phyloP scores from a whole-genome alignment of 2,113 vertebrate species.

The Hemichromis elongatus region DNA sequence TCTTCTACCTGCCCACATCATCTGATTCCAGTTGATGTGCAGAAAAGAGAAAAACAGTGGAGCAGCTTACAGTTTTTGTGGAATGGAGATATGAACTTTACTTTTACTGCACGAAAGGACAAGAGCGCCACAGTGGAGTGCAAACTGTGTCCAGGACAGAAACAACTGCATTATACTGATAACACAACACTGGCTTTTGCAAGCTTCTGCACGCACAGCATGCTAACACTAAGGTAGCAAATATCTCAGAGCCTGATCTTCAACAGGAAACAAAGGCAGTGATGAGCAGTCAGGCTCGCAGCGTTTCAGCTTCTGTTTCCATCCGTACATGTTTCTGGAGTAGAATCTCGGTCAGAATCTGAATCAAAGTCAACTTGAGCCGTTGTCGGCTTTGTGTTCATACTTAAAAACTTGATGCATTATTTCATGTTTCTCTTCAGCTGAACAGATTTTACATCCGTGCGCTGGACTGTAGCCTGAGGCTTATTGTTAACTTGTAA shows the following conservation, averaged over 20 bases:
- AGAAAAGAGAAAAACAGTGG: background rate
- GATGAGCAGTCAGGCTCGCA: background rate
- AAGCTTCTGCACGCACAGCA: background rate
- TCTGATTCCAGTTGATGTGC: background rate
- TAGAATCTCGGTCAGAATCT: background rate
- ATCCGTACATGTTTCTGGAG: no score
- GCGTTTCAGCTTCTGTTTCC: background rate
- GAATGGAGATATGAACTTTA: background rate
- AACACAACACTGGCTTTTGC: background rate
- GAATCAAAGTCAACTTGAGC: background rate
- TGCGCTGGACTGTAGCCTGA: rapidly evolving
- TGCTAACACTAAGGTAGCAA: background rate
- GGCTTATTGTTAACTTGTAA: background rate
- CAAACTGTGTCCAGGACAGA: background rate
- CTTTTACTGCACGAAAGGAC: background rate
- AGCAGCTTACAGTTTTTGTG: background rate
- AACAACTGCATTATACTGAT: background rate
- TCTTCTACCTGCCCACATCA: background rate
- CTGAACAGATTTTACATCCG: background rate
- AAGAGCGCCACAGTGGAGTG: background rate
- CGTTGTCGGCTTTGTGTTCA: background rate
- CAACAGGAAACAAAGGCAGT: background rate
- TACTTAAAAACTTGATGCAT: background rate
- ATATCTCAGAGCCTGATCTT: background rate
- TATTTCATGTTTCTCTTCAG: background rate